These are phyloP conservation scores for Acronicta leporina DNA, from an alignment of 2,888 invertebrate species.

Conservation along the genomic window DNA sequence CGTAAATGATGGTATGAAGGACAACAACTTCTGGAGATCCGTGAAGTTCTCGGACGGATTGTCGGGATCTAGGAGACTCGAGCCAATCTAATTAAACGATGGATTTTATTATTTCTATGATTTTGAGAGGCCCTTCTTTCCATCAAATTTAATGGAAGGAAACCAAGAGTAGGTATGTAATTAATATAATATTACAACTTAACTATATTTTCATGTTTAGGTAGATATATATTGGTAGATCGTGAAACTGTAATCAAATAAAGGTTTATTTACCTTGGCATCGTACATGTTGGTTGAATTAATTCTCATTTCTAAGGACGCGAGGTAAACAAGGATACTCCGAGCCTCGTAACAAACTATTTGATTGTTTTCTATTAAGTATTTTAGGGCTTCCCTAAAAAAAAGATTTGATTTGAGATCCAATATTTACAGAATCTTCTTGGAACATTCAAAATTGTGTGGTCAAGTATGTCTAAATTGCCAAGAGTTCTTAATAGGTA, in stretches of 20 bases:
- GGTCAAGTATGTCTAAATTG: no score
- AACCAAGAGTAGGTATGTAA: no score
- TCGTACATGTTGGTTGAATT: constrained; percentile 64
- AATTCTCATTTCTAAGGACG: constrained; percentile 63
- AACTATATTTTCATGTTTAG: no score
- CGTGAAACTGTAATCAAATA: no score
- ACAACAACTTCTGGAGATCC: constrained; percentile 70
- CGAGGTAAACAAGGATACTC: constrained; percentile 71
- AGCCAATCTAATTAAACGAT: constrained; percentile 70
- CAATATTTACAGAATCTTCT: no score
- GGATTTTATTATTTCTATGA: not conserved
- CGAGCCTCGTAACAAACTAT: constrained; percentile 81
- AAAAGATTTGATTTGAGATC: not conserved
- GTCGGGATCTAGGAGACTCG: constrained; percentile 80
- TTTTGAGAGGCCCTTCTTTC: no score
- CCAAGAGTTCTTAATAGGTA: not conserved
- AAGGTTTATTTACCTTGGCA: constrained; percentile 64
- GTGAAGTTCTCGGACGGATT: constrained; percentile 75
- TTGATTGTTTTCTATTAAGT: constrained; percentile 62
- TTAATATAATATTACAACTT: no score
- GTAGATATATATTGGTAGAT: no score
- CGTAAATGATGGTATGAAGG: constrained; percentile 64
- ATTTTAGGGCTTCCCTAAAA: constrained; percentile 62
- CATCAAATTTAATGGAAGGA: not conserved
- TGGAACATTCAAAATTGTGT: no score